Evolutionary conservation across 2,113 vertebrate genomes (phyloP), one percentile per base, ranked within the genome.

Genomic region (Kobus ellipsiprymnus): DNA sequence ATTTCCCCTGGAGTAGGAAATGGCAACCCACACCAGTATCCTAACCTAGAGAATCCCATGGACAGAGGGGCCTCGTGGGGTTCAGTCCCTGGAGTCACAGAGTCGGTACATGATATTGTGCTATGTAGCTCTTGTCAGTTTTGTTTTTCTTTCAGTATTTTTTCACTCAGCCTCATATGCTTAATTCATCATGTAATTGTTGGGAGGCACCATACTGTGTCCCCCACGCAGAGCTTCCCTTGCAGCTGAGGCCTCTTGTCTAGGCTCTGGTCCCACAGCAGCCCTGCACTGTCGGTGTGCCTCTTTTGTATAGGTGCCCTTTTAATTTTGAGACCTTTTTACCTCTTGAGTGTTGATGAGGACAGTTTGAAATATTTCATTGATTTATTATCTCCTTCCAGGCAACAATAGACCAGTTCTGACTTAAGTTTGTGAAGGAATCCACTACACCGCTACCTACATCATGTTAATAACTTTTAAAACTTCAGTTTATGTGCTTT

Each of bases 171-270:
- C 7, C 0, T 7, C 3, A 5, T 44, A 11, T 4, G 5, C 84
- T 57, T 16, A 15, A 40, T 7, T 77, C 14, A 16, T n/a, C 64
- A 40, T 55, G 40, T n/a, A 19, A 6, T 25, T 9, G 57, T 40
- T 74, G 10, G 6, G 5, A 21, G 25, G 27, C 40, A 8, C 29
- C 52, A 5, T 8, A 19, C 8, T 13, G 71, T 4, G 40, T n/a
- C 54, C 33, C 1, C n/a, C 30, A 5, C 7, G 0, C 3, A 8
- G 15, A 25, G 5, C 87, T 44, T 4, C 2, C 2, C 27, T 15
- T 17, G 10, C 15, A 64, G 54, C 54, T 6, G 25, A 7, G 0
- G 2, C 30, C 48, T 3, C 11, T 27, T 57, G 3, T 80, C 30
- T 16, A 21, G 2, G 16, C 14, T 40, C 29, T 2, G 0, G 27